A percentile compares a stretch with the other conserved stretches of the same genome.
These are phyloP conservation scores for Ahaetulla prasina DNA, from an alignment of 2,113 vertebrate species.

Conservation along the genomic window DNA sequence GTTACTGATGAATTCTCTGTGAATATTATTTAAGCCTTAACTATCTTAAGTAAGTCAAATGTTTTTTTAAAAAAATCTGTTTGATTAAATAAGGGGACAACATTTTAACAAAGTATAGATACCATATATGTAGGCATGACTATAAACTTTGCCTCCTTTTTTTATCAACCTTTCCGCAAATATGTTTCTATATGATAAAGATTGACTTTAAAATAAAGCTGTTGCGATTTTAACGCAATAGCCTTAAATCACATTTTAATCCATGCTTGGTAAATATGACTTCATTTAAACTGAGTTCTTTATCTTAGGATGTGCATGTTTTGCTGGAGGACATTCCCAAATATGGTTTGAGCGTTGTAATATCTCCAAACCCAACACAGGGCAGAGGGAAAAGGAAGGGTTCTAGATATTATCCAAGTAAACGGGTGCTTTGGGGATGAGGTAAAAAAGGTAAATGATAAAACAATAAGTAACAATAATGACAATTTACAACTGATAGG, in stretches of 20 bases:
- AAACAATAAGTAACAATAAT: background rate
- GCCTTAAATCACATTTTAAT: background rate
- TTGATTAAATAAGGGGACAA: background rate
- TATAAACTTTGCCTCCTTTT: background rate
- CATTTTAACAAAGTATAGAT: background rate
- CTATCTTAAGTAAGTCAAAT: background rate
- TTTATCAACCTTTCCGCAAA: background rate
- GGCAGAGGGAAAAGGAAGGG: background rate
- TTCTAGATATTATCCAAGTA: background rate
- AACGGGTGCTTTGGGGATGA: background rate
- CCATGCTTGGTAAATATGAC: background rate
- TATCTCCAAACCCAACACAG: background rate
- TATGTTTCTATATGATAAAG: background rate
- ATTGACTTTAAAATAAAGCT: background rate
- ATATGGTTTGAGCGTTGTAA: too few relatives aligned
- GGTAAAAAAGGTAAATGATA: background rate
- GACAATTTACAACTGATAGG: background rate
- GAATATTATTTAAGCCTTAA: background rate
- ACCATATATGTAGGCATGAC: background rate
- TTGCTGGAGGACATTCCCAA: background rate
- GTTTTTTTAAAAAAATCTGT: background rate
- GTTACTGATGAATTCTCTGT: background rate
- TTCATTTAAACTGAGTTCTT: background rate
- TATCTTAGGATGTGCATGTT: background rate
- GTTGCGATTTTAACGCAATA: background rate